phyloP scores from a whole-genome alignment of 2,113 vertebrate species.

The Python bivittatus region DNA sequence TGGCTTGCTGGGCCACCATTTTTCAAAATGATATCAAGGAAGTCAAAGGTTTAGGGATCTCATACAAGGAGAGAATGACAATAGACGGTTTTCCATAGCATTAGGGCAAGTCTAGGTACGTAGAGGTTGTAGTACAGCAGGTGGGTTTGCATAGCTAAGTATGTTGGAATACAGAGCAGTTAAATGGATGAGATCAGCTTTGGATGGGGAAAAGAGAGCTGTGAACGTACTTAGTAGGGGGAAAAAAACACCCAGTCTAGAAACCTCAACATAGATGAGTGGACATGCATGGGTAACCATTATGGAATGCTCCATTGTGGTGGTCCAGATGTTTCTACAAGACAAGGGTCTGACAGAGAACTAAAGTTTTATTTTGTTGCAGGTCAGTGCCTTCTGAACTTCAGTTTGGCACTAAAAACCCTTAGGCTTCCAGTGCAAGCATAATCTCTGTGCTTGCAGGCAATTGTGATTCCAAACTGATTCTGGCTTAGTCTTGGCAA shows the following conservation, averaged over 20 bases:
- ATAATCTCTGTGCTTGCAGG: slow-evolving; percentile 9
- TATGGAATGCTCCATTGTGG: background rate
- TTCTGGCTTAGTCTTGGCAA: background rate
- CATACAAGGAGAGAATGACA: background rate
- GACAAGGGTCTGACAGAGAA: background rate
- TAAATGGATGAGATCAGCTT: background rate
- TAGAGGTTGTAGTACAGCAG: background rate
- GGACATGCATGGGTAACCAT: background rate
- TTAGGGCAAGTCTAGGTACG: background rate
- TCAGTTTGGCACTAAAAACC: slow-evolving; percentile 4
- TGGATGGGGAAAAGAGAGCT: background rate
- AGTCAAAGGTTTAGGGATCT: background rate
- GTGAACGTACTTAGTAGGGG: background rate
- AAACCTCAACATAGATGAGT: background rate
- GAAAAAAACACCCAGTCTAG: background rate
- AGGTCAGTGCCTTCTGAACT: background rate
- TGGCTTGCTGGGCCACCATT: background rate
- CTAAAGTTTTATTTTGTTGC: background rate
- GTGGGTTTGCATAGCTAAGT: background rate
- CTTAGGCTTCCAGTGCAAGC: background rate
- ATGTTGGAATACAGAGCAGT: background rate
- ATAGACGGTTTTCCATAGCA: background rate
- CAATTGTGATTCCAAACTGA: background rate
- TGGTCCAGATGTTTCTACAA: slow-evolving; percentile 6
- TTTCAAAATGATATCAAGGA: background rate